Evolutionary conservation across 35 echinoderm and acorn worm genomes (phyloP).

Genomic region (Apostichopus japonicus): DNA sequence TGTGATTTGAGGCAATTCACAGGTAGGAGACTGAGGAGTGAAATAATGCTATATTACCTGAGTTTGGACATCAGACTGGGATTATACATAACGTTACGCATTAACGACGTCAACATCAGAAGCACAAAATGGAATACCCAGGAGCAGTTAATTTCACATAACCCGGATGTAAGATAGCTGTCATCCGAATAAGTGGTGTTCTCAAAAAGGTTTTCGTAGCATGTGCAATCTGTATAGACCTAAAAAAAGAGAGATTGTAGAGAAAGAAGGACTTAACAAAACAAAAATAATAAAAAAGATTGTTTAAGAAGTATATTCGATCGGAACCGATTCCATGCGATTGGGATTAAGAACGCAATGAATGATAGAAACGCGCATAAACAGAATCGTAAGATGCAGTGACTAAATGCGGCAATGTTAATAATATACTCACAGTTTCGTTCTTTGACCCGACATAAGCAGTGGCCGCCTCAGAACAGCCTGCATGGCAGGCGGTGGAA

Average conservation of each 20-base stretch:
- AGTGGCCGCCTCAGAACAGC: neutral
- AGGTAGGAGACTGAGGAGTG: too few relatives aligned
- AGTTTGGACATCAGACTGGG: conserved; percentile 43
- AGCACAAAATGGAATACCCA: conserved; percentile 34
- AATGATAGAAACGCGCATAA: too few relatives aligned
- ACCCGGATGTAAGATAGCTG: neutral
- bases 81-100: conserved; percentile 39
- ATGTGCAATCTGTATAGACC: conserved; percentile 28
- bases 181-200: neutral
- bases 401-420: too few relatives aligned
- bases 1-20: too few relatives aligned
- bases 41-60: neutral
- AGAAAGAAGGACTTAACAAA: neutral
- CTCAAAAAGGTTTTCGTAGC: neutral
- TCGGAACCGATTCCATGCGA: too few relatives aligned
- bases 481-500: conserved; percentile 50
- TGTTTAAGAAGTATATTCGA: too few relatives aligned
- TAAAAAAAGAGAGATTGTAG: neutral
- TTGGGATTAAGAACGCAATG: too few relatives aligned
- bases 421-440: neutral
- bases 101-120: neutral
- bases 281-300: too few relatives aligned
- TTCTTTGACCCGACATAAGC: neutral
- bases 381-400: too few relatives aligned
- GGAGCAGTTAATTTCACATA: conserved; percentile 12